A percentile compares a stretch with the other conserved stretches of the same genome.
Evolutionary conservation across 2,888 invertebrate genomes (phyloP).

Genomic region (Monoplex corrugatus): DNA sequence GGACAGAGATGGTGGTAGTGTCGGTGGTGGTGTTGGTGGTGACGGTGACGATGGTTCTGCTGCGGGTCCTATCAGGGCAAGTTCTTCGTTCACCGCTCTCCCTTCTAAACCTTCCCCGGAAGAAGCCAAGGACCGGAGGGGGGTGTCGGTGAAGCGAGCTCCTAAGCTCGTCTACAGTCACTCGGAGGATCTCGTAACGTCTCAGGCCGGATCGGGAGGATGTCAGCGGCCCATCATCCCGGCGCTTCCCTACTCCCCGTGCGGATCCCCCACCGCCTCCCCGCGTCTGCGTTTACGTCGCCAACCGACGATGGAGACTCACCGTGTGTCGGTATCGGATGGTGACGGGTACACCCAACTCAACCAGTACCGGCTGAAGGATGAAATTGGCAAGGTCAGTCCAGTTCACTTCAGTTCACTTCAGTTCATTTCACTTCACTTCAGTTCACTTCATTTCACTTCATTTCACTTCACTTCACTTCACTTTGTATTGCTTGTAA

Average conservation of each 20-base stretch:
- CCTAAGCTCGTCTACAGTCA: constrained; percentile 76
- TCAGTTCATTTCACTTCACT: too few species aligned
- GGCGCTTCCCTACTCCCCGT: constrained; percentile 88
- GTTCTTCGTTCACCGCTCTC: constrained; percentile 39
- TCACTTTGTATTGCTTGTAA: too few species aligned
- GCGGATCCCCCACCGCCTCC: constrained; percentile 89
- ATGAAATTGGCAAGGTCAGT: constrained; percentile 95
- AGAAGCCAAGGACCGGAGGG: constrained; percentile 18
- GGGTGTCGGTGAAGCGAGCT: constrained; percentile 59
- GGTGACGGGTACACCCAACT: constrained; percentile 93
- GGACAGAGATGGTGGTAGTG: not conserved
- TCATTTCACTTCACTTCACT: too few species aligned
- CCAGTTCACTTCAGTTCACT: too few species aligned
- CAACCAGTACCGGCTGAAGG: constrained; percentile 95
- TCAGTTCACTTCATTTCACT: too few species aligned
- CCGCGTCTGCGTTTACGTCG: constrained; percentile 84
- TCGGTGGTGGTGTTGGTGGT: not conserved
- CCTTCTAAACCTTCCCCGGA: not conserved
- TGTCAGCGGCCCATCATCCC: constrained; percentile 85
- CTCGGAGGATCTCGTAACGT: constrained; percentile 74
- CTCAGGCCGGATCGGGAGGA: constrained; percentile 22
- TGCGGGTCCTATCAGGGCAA: not conserved
- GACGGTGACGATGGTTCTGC: not conserved
- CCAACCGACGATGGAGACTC: constrained; percentile 90
- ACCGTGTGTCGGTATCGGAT: constrained; percentile 91